Evolutionary conservation across 2,888 invertebrate species (phyloP).

Genomic region (Apotomis betuletana): DNA sequence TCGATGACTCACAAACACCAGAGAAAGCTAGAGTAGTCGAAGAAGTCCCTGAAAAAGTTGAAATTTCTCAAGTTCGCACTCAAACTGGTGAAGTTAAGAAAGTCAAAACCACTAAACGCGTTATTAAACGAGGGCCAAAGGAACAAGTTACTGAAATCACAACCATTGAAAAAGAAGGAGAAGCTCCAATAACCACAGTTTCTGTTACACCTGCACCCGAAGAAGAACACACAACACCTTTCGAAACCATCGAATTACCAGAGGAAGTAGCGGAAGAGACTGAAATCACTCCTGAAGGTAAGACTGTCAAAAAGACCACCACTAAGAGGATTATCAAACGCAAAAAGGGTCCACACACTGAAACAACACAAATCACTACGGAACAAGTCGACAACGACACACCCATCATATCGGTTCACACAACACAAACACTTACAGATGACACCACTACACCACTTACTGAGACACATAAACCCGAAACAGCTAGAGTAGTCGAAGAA

Average conservation of each 20-base stretch:
- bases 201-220: slow-evolving; percentile 6
- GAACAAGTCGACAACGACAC: slow-evolving; percentile 6
- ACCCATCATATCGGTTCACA: slow-evolving; percentile 14
- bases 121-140: slow-evolving; percentile 1
- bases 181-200: slow-evolving; percentile 2
- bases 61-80: slow-evolving; percentile 59
- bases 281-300: slow-evolving; percentile 4
- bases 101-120: slow-evolving; percentile 46
- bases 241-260: background rate
- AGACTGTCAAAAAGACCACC: background rate
- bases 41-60: background rate
- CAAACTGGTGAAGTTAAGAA: slow-evolving; percentile 54
- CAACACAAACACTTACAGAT: background rate
- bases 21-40: background rate
- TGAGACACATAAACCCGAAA: background rate
- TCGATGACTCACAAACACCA: background rate
- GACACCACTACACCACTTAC: background rate
- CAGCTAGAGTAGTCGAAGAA: background rate
- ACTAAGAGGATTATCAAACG: slow-evolving; percentile 1
- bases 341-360: slow-evolving; percentile 4
- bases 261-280: background rate
- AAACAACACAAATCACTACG: slow-evolving; percentile 11
- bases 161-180: slow-evolving; percentile 4
- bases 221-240: slow-evolving; percentile 28
- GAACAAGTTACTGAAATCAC: background rate